phyloP scores from a whole-genome alignment of 2,797 vertebrate genomes.

The Cyprinodon diabolis region DNA sequence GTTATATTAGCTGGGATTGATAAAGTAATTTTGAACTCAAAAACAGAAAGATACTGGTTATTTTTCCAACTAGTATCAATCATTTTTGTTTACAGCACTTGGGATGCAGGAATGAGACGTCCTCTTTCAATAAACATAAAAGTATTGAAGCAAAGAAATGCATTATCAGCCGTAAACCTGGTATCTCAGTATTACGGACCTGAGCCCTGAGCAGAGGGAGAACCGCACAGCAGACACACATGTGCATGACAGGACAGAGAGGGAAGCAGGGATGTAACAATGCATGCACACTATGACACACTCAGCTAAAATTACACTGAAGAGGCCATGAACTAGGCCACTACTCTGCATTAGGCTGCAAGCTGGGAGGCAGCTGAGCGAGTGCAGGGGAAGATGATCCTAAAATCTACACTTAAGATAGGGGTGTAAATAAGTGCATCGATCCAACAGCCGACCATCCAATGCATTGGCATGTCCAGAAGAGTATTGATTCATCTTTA shows the following conservation, averaged over 20 bases:
- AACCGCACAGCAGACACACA: slow-evolving; percentile 22
- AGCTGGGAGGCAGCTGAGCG: slow-evolving; percentile 39
- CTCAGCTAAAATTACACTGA: slow-evolving; percentile 63
- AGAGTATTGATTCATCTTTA: too few species aligned
- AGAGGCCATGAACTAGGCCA: slow-evolving; percentile 67
- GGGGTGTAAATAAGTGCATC: too few species aligned
- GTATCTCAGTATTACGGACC: slow-evolving; percentile 5
- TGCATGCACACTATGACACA: slow-evolving; percentile 17
- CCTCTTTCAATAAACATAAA: slow-evolving; percentile 12
- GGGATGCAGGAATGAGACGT: background rate
- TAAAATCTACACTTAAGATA: background rate
- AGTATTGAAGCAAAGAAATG: background rate
- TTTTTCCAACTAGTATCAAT: background rate
- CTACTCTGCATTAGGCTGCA: slow-evolving; percentile 39
- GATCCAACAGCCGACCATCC: too few species aligned
- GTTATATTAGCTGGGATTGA: too few species aligned
- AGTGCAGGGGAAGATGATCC: slow-evolving; percentile 29
- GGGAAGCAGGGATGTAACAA: slow-evolving; percentile 24
- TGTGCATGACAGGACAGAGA: slow-evolving; percentile 10
- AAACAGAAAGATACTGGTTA: background rate
- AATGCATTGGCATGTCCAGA: too few species aligned
- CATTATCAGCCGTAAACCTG: slow-evolving; percentile 14
- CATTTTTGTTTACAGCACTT: background rate
- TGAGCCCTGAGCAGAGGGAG: slow-evolving; percentile 21
- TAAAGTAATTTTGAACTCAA: background rate